Conservation (phyloP, 2,113 vertebrate genomes). For the Amphilophus citrinellus region DNA sequence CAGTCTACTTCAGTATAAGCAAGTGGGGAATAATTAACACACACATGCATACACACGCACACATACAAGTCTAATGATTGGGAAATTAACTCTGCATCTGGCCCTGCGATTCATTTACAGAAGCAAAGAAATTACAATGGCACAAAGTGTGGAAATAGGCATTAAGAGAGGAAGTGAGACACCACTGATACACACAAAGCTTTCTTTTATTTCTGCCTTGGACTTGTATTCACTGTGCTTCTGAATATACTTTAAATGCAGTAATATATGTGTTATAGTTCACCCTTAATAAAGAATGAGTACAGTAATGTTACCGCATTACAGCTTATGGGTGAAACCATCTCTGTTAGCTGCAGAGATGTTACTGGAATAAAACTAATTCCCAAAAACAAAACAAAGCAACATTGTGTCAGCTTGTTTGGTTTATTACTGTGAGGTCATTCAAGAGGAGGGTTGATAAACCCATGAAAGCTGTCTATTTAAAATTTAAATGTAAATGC, state of each 20-base stretch:
- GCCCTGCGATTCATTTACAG: conserved; percentile 38
- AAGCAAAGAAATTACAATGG: conserved; percentile 33
- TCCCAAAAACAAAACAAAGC: too few species aligned
- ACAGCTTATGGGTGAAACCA: background rate
- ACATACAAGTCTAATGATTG: conserved; percentile 2
- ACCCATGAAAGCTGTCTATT: too few species aligned
- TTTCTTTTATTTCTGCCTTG: conserved; percentile 11
- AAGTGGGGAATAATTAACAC: background rate
- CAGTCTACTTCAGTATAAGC: conserved; percentile 29
- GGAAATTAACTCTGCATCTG: conserved; percentile 36
- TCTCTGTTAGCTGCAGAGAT: too few species aligned
- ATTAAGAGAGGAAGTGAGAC: conserved; percentile 21
- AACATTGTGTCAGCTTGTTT: too few species aligned
- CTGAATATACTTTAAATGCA: conserved; percentile 6
- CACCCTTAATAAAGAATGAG: background rate
- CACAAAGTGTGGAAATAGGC: conserved; percentile 26
- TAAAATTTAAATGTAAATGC: too few species aligned
- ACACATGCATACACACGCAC: background rate
- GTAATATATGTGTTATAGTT: background rate
- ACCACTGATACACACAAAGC: conserved; percentile 15
- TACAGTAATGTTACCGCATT: background rate
- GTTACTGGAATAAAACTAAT: too few species aligned
- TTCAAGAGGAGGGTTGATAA: too few species aligned
- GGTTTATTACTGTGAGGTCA: too few species aligned
- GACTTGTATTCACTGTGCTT: background rate